Percentiles rank a stretch among this genome's conserved stretches.
These are phyloP conservation scores for Reticulitermes lucifugus DNA, from an alignment of 2,888 invertebrate genomes.

Conservation along the genomic window DNA sequence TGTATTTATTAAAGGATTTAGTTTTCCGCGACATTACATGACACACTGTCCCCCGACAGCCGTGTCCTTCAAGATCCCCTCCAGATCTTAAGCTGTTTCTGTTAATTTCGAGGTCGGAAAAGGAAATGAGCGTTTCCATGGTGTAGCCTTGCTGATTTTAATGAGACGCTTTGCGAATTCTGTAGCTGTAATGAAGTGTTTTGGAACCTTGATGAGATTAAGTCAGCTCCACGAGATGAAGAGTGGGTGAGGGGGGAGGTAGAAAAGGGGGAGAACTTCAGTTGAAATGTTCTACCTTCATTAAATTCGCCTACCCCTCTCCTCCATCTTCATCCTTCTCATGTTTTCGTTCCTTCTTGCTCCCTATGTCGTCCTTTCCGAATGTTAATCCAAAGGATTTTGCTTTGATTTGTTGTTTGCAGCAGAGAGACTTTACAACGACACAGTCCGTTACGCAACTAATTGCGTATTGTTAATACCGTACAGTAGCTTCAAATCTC, in stretches of 20 bases:
- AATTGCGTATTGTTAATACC: not conserved
- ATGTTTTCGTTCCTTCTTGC: not conserved
- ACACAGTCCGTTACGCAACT: not conserved
- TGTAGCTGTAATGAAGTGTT: slow-evolving; percentile 48
- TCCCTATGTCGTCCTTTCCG: not conserved
- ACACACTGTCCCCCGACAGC: not conserved
- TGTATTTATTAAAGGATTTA: not conserved
- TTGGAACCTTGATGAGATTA: slow-evolving; percentile 47
- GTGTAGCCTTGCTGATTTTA: slow-evolving; percentile 46
- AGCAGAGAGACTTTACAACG: not conserved
- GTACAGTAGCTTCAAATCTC: too few relatives aligned
- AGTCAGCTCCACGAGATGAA: slow-evolving; percentile 38
- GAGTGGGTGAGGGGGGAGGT: not conserved
- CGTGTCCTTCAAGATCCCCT: not conserved
- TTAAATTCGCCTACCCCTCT: slow-evolving; percentile 10
- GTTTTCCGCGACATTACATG: not conserved
- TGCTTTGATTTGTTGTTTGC: slow-evolving; percentile 9
- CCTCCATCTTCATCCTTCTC: not conserved
- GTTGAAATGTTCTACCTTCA: slow-evolving; percentile 32
- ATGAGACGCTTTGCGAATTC: slow-evolving; percentile 47
- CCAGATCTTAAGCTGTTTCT: slow-evolving; percentile 12
- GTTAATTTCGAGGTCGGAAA: slow-evolving; percentile 43
- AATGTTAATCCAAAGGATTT: not conserved
- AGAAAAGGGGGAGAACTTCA: not conserved
- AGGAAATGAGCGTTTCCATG: slow-evolving; percentile 42